These are phyloP conservation scores for Caerostris extrusa DNA, from an alignment of 1,140 invertebrate species.

Conservation along the genomic window DNA sequence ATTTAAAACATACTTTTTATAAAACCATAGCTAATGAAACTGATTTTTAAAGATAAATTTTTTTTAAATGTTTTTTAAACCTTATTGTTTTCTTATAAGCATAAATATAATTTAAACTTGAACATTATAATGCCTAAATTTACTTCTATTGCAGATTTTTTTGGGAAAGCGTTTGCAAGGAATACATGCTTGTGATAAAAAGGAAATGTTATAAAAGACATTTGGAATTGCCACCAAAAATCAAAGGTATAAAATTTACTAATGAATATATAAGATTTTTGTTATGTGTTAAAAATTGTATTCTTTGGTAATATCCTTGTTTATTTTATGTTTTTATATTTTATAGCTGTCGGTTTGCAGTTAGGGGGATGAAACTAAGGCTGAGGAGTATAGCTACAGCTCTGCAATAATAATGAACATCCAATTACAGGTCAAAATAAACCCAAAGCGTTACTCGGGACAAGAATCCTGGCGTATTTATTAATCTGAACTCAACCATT, in stretches of 20 bases:
- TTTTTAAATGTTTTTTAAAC: too few relatives aligned
- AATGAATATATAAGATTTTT: neutral
- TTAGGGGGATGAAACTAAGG: slow-evolving; percentile 93
- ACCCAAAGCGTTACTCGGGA: slow-evolving; percentile 90
- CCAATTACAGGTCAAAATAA: slow-evolving; percentile 94
- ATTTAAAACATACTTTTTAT: too few relatives aligned
- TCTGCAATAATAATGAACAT: slow-evolving; percentile 90
- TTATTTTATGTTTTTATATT: slow-evolving; percentile 25
- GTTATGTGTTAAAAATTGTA: neutral
- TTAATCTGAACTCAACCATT: slow-evolving; percentile 98
- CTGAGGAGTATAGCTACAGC: slow-evolving; percentile 95
- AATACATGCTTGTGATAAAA: slow-evolving; percentile 91
- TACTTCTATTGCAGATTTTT: slow-evolving; percentile 87
- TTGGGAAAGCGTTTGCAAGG: slow-evolving; percentile 98
- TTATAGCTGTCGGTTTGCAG: slow-evolving; percentile 90
- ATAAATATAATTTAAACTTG: too few relatives aligned
- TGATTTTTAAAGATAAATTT: too few relatives aligned
- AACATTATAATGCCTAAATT: too few relatives aligned
- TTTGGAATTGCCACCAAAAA: slow-evolving; percentile 92
- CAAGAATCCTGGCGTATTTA: slow-evolving; percentile 96
- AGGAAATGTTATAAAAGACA: slow-evolving; percentile 88
- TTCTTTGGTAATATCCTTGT: neutral
- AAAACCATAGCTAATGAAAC: too few relatives aligned
- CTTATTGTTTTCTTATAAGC: too few relatives aligned
- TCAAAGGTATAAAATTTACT: slow-evolving; percentile 84